phyloP scores from a whole-genome alignment of 1,140 invertebrate species.

The Diploscapter pachys region DNA sequence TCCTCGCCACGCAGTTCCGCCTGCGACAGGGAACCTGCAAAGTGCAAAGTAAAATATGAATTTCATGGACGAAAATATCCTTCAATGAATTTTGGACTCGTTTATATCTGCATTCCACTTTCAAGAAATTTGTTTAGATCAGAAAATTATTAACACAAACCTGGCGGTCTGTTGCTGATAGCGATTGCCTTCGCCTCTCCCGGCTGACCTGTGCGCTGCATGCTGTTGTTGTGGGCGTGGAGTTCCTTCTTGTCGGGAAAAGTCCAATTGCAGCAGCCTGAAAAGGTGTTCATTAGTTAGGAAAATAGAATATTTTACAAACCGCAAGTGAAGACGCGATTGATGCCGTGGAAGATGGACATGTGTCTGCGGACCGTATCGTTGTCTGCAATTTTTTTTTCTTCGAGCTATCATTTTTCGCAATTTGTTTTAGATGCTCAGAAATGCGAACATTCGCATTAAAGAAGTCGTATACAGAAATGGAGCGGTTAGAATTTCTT shows the following conservation, averaged over 20 bases:
- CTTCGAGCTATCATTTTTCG: background rate
- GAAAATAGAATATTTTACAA: no score
- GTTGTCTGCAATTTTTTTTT: constrained; percentile 16
- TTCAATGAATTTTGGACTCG: background rate
- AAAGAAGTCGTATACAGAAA: no score
- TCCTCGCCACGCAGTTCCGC: constrained; percentile 16
- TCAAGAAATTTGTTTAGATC: constrained; percentile 1
- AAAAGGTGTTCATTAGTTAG: no score
- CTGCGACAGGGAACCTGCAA: constrained; percentile 28
- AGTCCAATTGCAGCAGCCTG: constrained; percentile 33
- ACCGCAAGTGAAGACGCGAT: constrained; percentile 31
- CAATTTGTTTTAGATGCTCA: no score
- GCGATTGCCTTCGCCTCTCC: constrained; percentile 25
- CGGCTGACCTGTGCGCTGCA: constrained; percentile 16
- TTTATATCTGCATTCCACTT: no score
- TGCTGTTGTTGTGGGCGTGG: constrained; percentile 28
- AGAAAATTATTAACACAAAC: background rate
- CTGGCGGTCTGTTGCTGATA: constrained; percentile 24
- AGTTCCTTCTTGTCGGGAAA: constrained; percentile 37
- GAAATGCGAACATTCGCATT: no score
- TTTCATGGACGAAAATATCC: background rate
- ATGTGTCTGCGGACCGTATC: constrained; percentile 35
- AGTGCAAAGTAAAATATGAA: background rate
- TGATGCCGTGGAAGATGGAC: constrained; percentile 18
- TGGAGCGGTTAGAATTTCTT: no score